Base-by-base conservation (phyloP, 2,797 vertebrate species). In the Spondyliosoma cantharus region DNA sequence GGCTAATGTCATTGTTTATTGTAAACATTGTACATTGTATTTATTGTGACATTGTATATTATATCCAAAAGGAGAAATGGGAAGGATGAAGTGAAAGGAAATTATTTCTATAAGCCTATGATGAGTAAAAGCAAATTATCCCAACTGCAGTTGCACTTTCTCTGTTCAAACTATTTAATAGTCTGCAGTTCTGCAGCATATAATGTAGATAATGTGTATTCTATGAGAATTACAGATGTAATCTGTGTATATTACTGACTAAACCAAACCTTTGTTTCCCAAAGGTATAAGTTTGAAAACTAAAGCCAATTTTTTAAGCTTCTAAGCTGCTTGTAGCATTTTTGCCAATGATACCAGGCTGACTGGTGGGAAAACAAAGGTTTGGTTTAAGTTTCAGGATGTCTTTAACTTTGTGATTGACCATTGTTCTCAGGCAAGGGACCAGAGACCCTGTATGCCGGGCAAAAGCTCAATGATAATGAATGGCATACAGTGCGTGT, bases 391-490 rank as follows among this genome's bases (percentile, higher is more conserved):
- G 85, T 49, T 76, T 85, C 88, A 90, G 90, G 80, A 90, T 95
- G 94, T 91, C 84, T 94, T 95, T 96, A 96, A 96, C 94, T 93
- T 91, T 95, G 89, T 96, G 90, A 94, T 92, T 93, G 94, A 94
- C 92, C 91, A 86, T 94, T 94, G 85, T 96, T 89, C 95, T 90
- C 95, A 99, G 98, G 98, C 96, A 99, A 99, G 95, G 98, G 98
- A 95, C 98, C 98, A 54, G 98, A 99, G 94, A 99, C 96, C 76
- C 96, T 99, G 92, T 99, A 98, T 91, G 98, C 98, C 29, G 98
- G 98, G 84, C 97, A 99, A 96, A 99, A 99, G 78, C 97, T 99
- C 93, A 99, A 99, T 91, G 98, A 99, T 96, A 99, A 99, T 52
- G 97, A 98, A 88, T 99, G 98, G 98, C 98, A 99, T 95, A 99